A percentile compares a stretch with the other conserved stretches of the same genome.
phyloP scores from a whole-genome alignment of 2,888 invertebrate genomes.

The Odontomyia ornata region DNA sequence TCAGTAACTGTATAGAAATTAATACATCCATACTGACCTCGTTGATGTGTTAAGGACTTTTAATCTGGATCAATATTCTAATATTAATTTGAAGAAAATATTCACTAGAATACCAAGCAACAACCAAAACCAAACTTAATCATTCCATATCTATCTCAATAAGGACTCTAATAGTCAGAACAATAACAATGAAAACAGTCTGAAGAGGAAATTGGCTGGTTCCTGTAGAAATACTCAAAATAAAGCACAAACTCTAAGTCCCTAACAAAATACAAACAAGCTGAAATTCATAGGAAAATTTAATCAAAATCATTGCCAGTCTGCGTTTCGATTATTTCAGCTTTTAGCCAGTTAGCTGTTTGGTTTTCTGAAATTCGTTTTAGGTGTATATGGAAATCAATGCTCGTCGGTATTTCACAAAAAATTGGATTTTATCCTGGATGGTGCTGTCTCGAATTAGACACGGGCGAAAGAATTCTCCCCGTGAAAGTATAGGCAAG shows the following conservation, averaged over 20 bases:
- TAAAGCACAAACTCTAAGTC: background rate
- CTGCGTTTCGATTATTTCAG: slow-evolving; percentile 47
- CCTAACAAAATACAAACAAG: background rate
- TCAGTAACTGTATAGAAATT: too few relatives aligned
- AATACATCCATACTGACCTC: too few relatives aligned
- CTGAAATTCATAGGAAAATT: slow-evolving; percentile 45
- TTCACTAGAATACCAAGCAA: too few relatives aligned
- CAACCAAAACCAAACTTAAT: background rate
- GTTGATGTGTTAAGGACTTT: too few relatives aligned
- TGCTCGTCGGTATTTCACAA: background rate
- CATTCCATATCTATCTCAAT: background rate
- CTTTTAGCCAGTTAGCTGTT: slow-evolving; percentile 25
- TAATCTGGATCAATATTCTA: too few relatives aligned
- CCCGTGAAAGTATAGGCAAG: background rate
- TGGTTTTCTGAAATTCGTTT: background rate
- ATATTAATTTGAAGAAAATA: too few relatives aligned
- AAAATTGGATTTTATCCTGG: slow-evolving; percentile 31
- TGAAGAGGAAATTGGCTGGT: slow-evolving; percentile 25
- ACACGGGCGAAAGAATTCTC: slow-evolving; percentile 27
- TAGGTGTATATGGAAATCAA: background rate
- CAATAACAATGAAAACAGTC: background rate
- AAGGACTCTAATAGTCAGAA: background rate
- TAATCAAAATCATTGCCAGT: slow-evolving; percentile 47
- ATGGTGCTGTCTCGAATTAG: slow-evolving; percentile 34
- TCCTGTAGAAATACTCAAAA: slow-evolving; percentile 4